Evolutionary conservation across 1,140 invertebrate species (phyloP).

Genomic region (Dendrolimus punctatus): DNA sequence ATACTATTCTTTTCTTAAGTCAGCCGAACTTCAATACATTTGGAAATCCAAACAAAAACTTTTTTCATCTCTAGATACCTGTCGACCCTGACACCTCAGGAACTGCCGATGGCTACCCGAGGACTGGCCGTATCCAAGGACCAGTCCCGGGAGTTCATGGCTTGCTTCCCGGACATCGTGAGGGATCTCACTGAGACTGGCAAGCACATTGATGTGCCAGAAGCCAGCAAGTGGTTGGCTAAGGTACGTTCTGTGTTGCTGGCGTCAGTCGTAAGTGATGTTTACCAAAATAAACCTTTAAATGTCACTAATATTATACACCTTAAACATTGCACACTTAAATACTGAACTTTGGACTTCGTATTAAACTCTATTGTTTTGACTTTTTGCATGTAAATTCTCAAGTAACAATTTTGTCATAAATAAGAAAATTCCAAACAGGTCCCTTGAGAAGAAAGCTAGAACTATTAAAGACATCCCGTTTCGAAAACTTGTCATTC

Average conservation of each 20-base stretch:
- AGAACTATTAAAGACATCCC: too few species aligned
- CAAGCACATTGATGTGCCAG: slow-evolving; percentile 80
- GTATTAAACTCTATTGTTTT: neutral
- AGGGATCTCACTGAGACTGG: slow-evolving; percentile 84
- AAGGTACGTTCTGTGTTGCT: slow-evolving; percentile 75
- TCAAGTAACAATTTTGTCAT: too few species aligned
- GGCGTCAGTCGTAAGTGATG: slow-evolving; percentile 40
- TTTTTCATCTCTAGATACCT: slow-evolving; percentile 62
- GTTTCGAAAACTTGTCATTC: too few species aligned
- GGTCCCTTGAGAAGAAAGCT: too few species aligned
- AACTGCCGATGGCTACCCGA: slow-evolving; percentile 74
- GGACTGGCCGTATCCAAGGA: slow-evolving; percentile 79
- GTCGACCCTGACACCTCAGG: slow-evolving; percentile 68
- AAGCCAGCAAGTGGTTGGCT: slow-evolving; percentile 84
- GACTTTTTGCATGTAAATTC: too few species aligned
- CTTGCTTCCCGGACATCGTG: slow-evolving; percentile 88
- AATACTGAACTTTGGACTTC: slow-evolving; percentile 7
- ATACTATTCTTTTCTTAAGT: slow-evolving; percentile 2
- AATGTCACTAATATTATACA: too few species aligned
- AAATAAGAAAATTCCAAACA: too few species aligned
- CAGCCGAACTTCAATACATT: slow-evolving; percentile 6
- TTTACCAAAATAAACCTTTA: too few species aligned
- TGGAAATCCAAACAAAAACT: slow-evolving; percentile 5
- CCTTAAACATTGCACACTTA: too few species aligned
- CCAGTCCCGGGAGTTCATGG: slow-evolving; percentile 89